Evolutionary conservation across 2,113 vertebrate genomes (phyloP), one percentile per base, ranked within the genome.

Genomic region (Bubalus kerabau): DNA sequence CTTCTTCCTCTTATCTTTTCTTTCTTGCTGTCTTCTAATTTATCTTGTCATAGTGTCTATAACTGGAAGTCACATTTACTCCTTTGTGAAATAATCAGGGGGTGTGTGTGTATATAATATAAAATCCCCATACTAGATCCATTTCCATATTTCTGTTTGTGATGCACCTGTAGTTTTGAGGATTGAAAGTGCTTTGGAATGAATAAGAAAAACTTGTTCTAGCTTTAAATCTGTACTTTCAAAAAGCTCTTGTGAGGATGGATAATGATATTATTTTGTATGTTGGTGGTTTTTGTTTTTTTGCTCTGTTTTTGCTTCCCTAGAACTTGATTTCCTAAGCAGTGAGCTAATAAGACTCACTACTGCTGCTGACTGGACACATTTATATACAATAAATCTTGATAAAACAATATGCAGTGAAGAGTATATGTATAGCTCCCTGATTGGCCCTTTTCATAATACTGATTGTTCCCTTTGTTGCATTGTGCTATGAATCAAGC

Each of bases 361-460:
- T 85, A 46, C 83, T 57, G 3, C 93, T 96, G 71, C 43, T 88
- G 93, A 94, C 19, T 94, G 43, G 96, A 80, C 24, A 30, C 46
- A 7, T 28, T 71, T 74, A 19, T 32, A 19, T 87, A 88, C 3
- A 97, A 60, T 81, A 95, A 81, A 80, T 90, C 76, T 89, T 95
- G 97, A 97, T 91, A 90, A 95, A 94, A 94, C 89, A 97, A 43
- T 92, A 15, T 17, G 19, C 5, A 2, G 40, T n/a, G 54, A 92
- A 30, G 76, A 54, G 57, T 50, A 0, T 26, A 90, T 54, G 28
- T 84, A n/a, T 48, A 87, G 82, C 74, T 95, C 60, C 78, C 83
- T 97, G 91, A 95, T 95, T 95, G 86, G 93, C 80, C 64, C 89
- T 87, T 96, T 97, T 80, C 74, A 78, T 94, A 62, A 87, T 56